These are phyloP conservation scores for Notothenia rossii DNA, from an alignment of 2,113 vertebrate genomes.

Conservation along the genomic window DNA sequence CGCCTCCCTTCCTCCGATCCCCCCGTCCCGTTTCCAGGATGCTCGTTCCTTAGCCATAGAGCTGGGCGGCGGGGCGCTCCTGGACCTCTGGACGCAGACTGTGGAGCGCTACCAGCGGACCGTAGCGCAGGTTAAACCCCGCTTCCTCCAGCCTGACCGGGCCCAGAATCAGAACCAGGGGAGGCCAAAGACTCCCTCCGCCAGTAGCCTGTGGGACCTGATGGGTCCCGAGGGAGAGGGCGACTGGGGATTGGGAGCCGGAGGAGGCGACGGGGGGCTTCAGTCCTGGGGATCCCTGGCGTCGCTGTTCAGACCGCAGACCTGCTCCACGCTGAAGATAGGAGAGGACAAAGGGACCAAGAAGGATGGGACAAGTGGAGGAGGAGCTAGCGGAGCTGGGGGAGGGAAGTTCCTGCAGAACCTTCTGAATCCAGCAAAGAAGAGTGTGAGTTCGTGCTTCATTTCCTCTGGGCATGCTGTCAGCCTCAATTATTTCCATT, in stretches of 20 bases:
- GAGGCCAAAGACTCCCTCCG: conserved; percentile 62
- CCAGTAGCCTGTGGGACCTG: conserved; percentile 80
- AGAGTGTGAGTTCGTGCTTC: conserved; percentile 77
- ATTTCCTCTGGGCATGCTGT: neutral
- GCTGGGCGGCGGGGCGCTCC: conserved; percentile 84
- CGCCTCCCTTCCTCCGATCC: conserved; percentile 83
- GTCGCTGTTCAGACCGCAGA: conserved; percentile 83
- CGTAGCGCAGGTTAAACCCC: conserved; percentile 82
- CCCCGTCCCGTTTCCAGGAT: conserved; percentile 88
- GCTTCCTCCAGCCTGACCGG: conserved; percentile 81
- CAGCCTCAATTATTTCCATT: neutral
- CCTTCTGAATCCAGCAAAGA: conserved; percentile 83
- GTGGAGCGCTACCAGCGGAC: conserved; percentile 86
- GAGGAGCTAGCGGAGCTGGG: conserved; percentile 52
- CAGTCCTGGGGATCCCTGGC: conserved; percentile 87
- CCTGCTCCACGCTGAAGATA: conserved; percentile 85
- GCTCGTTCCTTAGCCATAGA: conserved; percentile 87
- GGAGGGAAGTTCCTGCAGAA: conserved; percentile 86
- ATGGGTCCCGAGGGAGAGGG: conserved; percentile 77
- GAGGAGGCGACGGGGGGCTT: conserved; percentile 72
- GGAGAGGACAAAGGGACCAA: conserved; percentile 80
- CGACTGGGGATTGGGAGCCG: conserved; percentile 77
- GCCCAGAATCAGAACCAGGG: conserved; percentile 58
- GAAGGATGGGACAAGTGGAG: conserved; percentile 65
- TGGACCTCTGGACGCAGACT: conserved; percentile 86